Percentiles rank a stretch among this genome's conserved stretches.
phyloP scores from a whole-genome alignment of 1,140 invertebrate species.

The Elymnias hypermnestra region DNA sequence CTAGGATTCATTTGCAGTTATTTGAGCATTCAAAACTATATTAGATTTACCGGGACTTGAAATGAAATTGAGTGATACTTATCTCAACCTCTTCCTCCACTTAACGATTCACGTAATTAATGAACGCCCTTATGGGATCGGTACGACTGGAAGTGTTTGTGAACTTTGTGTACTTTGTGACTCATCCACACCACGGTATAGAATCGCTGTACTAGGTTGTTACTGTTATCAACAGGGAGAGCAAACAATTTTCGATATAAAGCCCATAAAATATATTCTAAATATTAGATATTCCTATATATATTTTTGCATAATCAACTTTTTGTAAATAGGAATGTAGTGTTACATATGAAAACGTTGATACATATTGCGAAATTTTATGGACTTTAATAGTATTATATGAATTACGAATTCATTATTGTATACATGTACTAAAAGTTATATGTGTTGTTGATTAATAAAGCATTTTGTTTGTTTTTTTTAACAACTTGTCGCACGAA shows the following conservation, averaged over 20 bases:
- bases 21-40: too few species aligned
- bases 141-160: too few species aligned
- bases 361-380: slow-evolving; percentile 51
- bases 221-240: slow-evolving; percentile 15
- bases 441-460: slow-evolving; percentile 3
- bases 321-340: slow-evolving; percentile 58
- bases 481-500: slow-evolving; percentile 1
- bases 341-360: slow-evolving; percentile 55
- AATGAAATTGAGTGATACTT: too few species aligned
- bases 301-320: slow-evolving; percentile 56
- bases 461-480: slow-evolving; percentile 6
- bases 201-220: too few species aligned
- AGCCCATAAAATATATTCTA: slow-evolving; percentile 23
- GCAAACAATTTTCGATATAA: slow-evolving; percentile 44
- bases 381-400: slow-evolving; percentile 29
- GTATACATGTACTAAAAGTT: slow-evolving; percentile 7
- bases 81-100: too few species aligned
- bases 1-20: too few species aligned
- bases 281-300: slow-evolving; percentile 29
- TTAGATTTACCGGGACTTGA: too few species aligned
- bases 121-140: too few species aligned
- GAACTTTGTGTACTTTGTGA: too few species aligned
- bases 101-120: too few species aligned
- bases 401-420: slow-evolving; percentile 14
- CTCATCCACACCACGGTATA: too few species aligned